Conservation (phyloP, 2,888 invertebrate species). For the Oligia latruncula region DNA sequence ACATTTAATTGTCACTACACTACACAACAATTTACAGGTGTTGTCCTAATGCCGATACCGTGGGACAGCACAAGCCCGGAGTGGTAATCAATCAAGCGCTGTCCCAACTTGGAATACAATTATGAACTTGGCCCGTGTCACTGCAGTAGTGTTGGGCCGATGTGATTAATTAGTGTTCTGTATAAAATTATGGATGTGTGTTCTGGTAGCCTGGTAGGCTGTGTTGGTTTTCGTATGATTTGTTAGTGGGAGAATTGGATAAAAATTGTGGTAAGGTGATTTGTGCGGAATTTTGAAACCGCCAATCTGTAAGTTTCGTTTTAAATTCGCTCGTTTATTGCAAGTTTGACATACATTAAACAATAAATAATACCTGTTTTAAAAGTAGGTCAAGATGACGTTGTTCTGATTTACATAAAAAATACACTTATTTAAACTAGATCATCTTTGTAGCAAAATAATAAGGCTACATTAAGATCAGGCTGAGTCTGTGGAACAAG, state of each 20-base stretch:
- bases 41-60: slow-evolving; percentile 77
- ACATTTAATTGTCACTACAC: slow-evolving; percentile 64
- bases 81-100: slow-evolving; percentile 86
- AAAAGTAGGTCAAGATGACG: neutral
- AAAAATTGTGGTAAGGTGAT: neutral
- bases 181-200: slow-evolving; percentile 58
- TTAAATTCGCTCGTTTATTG: neutral
- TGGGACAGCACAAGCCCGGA: slow-evolving; percentile 72
- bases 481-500: too few relatives aligned
- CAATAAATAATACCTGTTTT: too few relatives aligned
- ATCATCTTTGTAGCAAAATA: too few relatives aligned
- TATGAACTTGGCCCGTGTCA: slow-evolving; percentile 89
- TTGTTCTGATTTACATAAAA: neutral
- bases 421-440: neutral
- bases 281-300: neutral
- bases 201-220: slow-evolving; percentile 32
- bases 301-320: neutral
- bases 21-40: slow-evolving; percentile 74
- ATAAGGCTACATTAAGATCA: too few relatives aligned
- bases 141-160: slow-evolving; percentile 79
- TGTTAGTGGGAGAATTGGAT: neutral
- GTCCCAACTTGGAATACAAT: slow-evolving; percentile 89
- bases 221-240: slow-evolving; percentile 39
- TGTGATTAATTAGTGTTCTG: slow-evolving; percentile 84
- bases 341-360: neutral